Base-by-base conservation (phyloP, 23 tunicate species). In the Phallusia fumigata region DNA sequence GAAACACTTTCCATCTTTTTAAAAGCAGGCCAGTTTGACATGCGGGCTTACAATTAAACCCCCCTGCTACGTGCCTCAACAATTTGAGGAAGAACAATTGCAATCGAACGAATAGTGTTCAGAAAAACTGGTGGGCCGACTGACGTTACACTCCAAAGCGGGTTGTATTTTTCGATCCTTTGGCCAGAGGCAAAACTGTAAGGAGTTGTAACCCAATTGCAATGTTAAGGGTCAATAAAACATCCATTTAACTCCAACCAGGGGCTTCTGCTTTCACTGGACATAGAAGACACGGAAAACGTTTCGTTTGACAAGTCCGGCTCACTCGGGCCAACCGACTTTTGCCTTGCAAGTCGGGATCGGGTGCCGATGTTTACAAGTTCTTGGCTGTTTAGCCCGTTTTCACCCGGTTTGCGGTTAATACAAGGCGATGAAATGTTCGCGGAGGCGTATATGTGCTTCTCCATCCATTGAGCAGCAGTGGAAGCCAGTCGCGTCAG, bases 391-490 rank as follows among this genome's bases (percentile, higher is more conserved):
- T 16, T 58, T 6, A 58, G 69, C 13, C 69, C 69, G 16, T 58
- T 58, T 58, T 58, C 69, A 22, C 13, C 69, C 16, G 69, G 26
- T 58, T 58, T 58, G 5, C 69, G 26, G 69, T 58, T 58, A 58
- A 58, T 58, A 24, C 28, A 58, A 24, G 69, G 69, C 13, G 69
- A 58, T 58, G 28, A 21, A 24, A 58, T 58, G 69, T 13, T 58
- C 13, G 28, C 16, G 3, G 69, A 2, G 15, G 69, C 69, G 69
- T 58, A 58, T 24, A 58, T 24, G 69, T 58, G 86, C 30, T 83
- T 84, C 40, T 84, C 88, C 88, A 89, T 89, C 94, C 94, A 89
- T 74, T 80, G 85, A 0, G 94, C 85, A 19, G 94, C 94, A 47
- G 94, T 89, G 33, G 85, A 77, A 33, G 94, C 88, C 13, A 89